A percentile compares a stretch with the other conserved stretches of the same genome.
phyloP scores from a whole-genome alignment of 2,888 invertebrate species.

The Orthosia cruda region DNA sequence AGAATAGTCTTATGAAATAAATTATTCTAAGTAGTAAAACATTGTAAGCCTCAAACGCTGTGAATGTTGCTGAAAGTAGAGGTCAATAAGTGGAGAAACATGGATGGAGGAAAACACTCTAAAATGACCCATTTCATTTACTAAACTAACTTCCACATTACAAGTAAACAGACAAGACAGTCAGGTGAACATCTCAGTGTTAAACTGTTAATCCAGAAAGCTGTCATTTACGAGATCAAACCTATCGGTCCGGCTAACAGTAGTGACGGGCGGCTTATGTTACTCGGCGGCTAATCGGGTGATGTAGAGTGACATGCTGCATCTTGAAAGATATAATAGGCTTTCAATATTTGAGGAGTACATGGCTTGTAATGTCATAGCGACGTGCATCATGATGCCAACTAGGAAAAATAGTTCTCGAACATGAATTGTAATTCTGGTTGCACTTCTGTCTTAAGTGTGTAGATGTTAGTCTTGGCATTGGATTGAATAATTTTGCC shows the following conservation, averaged over 20 bases:
- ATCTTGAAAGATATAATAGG: constrained; percentile 1
- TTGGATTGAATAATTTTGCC: no score
- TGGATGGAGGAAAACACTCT: neutral
- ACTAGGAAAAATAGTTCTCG: no score
- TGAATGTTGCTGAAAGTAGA: no score
- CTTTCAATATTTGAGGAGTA: constrained; percentile 24
- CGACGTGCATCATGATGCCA: no score
- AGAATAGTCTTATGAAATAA: no score
- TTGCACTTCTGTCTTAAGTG: no score
- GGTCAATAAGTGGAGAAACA: no score
- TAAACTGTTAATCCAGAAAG: constrained; percentile 22
- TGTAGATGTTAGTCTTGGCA: no score
- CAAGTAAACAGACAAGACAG: neutral
- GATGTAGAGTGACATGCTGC: constrained; percentile 10
- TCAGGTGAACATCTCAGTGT: neutral
- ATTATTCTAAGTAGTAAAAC: no score
- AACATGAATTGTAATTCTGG: no score
- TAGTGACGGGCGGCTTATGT: constrained; percentile 31
- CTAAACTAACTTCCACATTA: neutral
- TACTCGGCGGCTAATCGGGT: constrained; percentile 6
- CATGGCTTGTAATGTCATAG: neutral
- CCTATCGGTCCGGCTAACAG: constrained; percentile 20
- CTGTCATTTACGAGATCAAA: constrained; percentile 28
- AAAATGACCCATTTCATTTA: neutral
- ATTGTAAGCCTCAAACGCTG: no score